Base-by-base conservation (phyloP, 2,113 vertebrate genomes). In the Lagopus leucura region DNA sequence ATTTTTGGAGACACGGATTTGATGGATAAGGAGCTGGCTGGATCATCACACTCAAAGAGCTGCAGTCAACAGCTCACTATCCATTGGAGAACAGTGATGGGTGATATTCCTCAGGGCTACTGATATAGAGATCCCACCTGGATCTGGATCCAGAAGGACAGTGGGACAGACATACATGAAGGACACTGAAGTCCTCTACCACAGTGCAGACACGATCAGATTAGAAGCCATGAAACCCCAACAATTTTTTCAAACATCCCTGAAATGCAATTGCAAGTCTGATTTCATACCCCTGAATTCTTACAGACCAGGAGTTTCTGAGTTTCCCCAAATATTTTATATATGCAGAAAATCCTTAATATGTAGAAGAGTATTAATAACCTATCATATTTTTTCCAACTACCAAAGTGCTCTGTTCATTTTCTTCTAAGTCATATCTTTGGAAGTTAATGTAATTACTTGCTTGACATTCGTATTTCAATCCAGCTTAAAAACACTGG, bases 391-490 rank as follows among this genome's bases (percentile, higher is more conserved):
- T 75, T 60, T 42, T 48, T 58, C 24, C 1, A 3, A 25, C 21
- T 25, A 80, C 66, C 36, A 58, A 25, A 43, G 36, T 32, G 5
- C 45, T 2, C 0, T 8, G 11, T 73, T 50, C 19, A 7, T 2
- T 71, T 92, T 67, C 20, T 60, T 74, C 28, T 32, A 8, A 45
- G 8, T 64, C 14, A 38, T 22, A 77, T 22, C 5, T 42, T 52
- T 65, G 32, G 86, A 61, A 79, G 40, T 40, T 16, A 17, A 13
- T 30, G 45, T 27, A 47, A 8, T 73, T 25, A 20, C 16, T 75
- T 72, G 3, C 50, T 48, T 64, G 66, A 20, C 18, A 24, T 57
- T 65, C 13, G 0, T 12, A 19, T 45, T 85, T 79, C 19, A 4
- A 11, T 80, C 40, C 21, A 47, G 28, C 19, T 74, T 34, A 61